phyloP scores from a whole-genome alignment of 2,113 vertebrate genomes.

The Paralichthys olivaceus region DNA sequence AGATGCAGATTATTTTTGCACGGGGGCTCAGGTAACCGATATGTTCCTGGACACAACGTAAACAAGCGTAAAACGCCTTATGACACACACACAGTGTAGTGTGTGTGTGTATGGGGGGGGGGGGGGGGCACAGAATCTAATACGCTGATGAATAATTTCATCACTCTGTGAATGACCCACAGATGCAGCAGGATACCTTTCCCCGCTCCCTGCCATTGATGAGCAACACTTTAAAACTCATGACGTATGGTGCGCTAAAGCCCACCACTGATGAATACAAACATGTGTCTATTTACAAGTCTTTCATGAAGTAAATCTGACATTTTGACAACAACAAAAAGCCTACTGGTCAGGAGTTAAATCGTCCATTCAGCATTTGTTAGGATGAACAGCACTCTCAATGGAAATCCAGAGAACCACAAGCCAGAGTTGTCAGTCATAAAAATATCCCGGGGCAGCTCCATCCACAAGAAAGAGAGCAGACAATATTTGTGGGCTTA shows the following conservation, averaged over 20 bases:
- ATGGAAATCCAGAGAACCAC: conserved; percentile 28
- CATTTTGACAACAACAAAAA: conserved; percentile 13
- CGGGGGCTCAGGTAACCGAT: conserved; percentile 79
- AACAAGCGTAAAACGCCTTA: conserved; percentile 73
- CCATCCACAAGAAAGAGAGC: conserved; percentile 11
- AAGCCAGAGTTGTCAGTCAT: conserved; percentile 16
- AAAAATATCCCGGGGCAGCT: conserved; percentile 17
- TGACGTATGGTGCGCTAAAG: conserved; percentile 33
- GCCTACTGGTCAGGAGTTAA: background rate
- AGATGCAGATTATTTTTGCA: conserved; percentile 69
- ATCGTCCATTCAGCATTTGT: conserved; percentile 12
- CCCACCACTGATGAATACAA: conserved; percentile 34
- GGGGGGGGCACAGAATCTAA: conserved; percentile 64
- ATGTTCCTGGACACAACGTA: conserved; percentile 78
- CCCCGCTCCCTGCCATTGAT: conserved; percentile 43
- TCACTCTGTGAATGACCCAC: conserved; percentile 44
- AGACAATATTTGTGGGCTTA: conserved; percentile 17
- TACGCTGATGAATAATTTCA: conserved; percentile 78
- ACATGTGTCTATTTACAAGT: background rate
- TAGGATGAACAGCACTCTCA: conserved; percentile 6
- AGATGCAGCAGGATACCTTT: conserved; percentile 25
- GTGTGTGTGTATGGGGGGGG: background rate
- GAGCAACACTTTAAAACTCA: conserved; percentile 50
- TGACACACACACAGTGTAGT: conserved; percentile 27
- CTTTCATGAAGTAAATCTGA: conserved; percentile 11